Evolutionary conservation across 2,797 vertebrate genomes (phyloP).

Genomic region (Brachymystax lenok): DNA sequence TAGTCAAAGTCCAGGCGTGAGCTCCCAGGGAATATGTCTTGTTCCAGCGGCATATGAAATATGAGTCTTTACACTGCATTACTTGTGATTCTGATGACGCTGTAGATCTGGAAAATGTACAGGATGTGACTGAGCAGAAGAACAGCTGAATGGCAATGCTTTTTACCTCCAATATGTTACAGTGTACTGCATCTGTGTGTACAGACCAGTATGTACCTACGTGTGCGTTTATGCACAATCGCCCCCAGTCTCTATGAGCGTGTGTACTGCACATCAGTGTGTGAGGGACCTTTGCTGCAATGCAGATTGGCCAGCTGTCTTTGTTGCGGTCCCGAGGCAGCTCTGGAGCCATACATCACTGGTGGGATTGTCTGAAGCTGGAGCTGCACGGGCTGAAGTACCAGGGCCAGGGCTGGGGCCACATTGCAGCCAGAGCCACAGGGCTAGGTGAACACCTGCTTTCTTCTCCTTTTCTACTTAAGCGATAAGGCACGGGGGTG

Average conservation of each 20-base stretch:
- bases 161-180: background rate
- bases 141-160: background rate
- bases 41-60: background rate
- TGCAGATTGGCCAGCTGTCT: conserved; percentile 12
- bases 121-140: background rate
- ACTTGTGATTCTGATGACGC: background rate
- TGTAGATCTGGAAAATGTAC: background rate
- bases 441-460: too few species aligned
- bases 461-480: too few species aligned
- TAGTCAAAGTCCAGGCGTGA: background rate
- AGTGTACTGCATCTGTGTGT: background rate
- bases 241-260: background rate
- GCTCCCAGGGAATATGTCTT: background rate
- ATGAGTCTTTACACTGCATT: background rate
- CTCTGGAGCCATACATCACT: background rate
- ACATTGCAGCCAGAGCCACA: background rate
- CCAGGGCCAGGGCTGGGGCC: background rate
- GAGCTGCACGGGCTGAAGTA: background rate
- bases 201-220: background rate
- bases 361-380: background rate
- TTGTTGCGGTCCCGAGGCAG: background rate
- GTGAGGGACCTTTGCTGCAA: background rate
- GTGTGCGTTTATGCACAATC: too few species aligned
- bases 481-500: too few species aligned
- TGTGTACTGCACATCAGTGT: background rate